Conservation (phyloP, 2,113 vertebrate genomes). For the Catagonus wagneri region DNA sequence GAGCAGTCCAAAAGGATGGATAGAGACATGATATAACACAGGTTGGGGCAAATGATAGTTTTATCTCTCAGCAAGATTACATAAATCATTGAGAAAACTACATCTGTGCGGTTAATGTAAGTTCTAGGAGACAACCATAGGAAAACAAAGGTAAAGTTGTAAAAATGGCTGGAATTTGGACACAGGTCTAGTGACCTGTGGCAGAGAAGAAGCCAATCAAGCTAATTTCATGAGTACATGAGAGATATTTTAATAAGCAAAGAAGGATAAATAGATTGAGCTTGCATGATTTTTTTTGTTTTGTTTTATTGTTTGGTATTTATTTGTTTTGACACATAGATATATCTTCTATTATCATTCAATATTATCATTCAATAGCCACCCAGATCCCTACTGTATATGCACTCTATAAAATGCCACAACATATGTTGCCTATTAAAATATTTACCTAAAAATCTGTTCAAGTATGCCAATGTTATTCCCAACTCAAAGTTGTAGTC, state of each 20-base stretch:
- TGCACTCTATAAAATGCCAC: neutral
- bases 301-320: neutral
- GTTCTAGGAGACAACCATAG: neutral
- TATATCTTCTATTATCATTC: neutral
- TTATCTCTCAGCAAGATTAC: neutral
- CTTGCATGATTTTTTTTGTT: neutral
- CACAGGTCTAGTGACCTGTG: neutral
- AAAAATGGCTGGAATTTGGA: neutral
- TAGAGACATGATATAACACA: neutral
- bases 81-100: neutral
- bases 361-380: neutral
- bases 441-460: neutral
- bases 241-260: neutral
- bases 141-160: neutral
- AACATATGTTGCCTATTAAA: neutral
- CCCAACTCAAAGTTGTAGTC: neutral
- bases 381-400: neutral
- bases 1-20: neutral
- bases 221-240: neutral
- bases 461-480: neutral
- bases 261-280: neutral
- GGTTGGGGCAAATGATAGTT: neutral
- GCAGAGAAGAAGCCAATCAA: neutral
- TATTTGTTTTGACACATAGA: neutral
- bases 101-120: neutral